Conservation (phyloP, 2,797 vertebrate species). For the Ceyx erithaca region DNA sequence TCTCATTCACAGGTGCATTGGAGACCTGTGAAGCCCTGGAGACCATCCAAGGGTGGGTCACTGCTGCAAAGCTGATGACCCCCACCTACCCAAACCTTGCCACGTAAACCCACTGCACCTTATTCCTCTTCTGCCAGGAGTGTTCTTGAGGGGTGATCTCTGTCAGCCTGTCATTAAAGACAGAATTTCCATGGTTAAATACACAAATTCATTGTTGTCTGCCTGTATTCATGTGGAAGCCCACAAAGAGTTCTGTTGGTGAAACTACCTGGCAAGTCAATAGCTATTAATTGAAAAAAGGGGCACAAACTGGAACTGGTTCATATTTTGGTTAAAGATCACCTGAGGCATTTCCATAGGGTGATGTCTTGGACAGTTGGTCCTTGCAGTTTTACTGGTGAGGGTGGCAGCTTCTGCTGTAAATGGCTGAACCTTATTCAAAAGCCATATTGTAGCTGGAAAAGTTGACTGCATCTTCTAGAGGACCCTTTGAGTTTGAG, state of each 20-base stretch:
- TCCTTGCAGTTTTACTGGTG: background rate
- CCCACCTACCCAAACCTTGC: background rate
- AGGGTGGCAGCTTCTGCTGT: background rate
- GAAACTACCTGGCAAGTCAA: background rate
- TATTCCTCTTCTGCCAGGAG: background rate
- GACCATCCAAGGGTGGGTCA: background rate
- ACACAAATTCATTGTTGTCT: background rate
- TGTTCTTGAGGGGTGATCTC: too few relatives aligned
- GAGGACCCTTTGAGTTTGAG: background rate
- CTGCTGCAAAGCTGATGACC: rapidly evolving
- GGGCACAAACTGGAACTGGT: background rate
- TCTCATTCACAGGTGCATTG: background rate
- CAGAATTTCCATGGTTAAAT: background rate
- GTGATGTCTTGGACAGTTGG: background rate
- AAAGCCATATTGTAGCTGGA: background rate
- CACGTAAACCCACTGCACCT: background rate
- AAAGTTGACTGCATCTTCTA: constrained; percentile 1
- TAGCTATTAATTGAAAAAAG: background rate
- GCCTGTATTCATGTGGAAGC: rapidly evolving
- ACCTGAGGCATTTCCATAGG: background rate
- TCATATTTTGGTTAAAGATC: background rate
- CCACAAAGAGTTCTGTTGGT: background rate
- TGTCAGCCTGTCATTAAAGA: background rate
- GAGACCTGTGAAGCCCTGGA: background rate
- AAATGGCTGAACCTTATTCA: background rate